Base-by-base conservation (phyloP, 1,140 invertebrate species). In the Zaprionus davidi region DNA sequence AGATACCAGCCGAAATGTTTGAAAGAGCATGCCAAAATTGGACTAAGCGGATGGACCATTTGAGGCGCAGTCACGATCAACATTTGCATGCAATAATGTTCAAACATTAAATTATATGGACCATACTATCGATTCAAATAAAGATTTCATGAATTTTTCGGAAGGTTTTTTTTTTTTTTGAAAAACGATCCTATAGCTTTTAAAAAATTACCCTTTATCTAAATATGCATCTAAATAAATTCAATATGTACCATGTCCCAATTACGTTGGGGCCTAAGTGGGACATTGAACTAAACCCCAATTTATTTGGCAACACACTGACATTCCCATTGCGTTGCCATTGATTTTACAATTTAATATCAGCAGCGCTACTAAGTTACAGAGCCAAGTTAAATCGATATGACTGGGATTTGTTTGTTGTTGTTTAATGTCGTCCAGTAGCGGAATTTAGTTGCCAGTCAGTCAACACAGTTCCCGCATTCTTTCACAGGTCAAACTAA, bases 371-470 rank as follows among this genome's bases (percentile, higher is more conserved):
- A 73, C 71, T 65, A 41, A 77, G 75, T 68, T 44, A 77, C 75
- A 41, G 63, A 55, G 28, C 31, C 60, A 67, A 83, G 84, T 87
- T 88, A 58, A 84, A 81, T 87, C 84, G 76, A 87, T 87, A 87
- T 12, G 4, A 12, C 11, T 4, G 9, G 13, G 15, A 46, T 12
- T 28, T 17, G 11, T 3, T 20, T 6, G 41, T 59, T 34, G 31
- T 34, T 34, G 31, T 17, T 22, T n/a, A 7, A 36, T 36, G n/a
- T 13, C 34, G 28, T 28, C 62, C 5, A 76, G 69, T 72, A 59
- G 15, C 5, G 55, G 60, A 70, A 76, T 76, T 71, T 28, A 41
- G 38, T 20, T n/a, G 58, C 2, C 3, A 22, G 28, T 6, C 31
- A 31, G 44, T 46, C 20, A 53, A 58, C 38, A 46, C n/a, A 46